A percentile compares a stretch with the other conserved stretches of the same genome.
phyloP scores from a whole-genome alignment of 2,113 vertebrate species.

The Odontesthes bonariensis region DNA sequence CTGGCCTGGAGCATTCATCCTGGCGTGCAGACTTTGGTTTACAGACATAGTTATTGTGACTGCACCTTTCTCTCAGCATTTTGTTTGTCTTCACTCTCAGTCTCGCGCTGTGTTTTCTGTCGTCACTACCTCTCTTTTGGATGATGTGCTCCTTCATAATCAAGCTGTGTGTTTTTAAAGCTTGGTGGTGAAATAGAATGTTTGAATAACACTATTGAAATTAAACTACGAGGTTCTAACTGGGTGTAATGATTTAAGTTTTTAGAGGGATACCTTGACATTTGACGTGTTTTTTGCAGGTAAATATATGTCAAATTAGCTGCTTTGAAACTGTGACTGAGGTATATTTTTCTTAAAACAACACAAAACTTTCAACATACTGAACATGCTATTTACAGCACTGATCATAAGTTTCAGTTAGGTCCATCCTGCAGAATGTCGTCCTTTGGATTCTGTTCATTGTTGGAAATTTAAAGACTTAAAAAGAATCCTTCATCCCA shows the following conservation, averaged over 20 bases:
- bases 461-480: no score
- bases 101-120: neutral
- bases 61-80: conserved; percentile 3
- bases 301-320: no score
- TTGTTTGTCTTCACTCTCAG: neutral
- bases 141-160: neutral
- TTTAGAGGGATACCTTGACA: conserved; percentile 58
- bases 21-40: neutral
- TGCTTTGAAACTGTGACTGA: no score
- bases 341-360: neutral
- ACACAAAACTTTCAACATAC: neutral
- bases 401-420: neutral
- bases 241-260: conserved; percentile 13
- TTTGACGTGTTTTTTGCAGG: conserved; percentile 12
- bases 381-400: no score
- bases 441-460: no score
- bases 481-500: no score
- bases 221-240: conserved; percentile 14
- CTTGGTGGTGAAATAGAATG: conserved; percentile 1
- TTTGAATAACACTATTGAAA: conserved; percentile 13
- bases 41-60: conserved; percentile 30
- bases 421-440: neutral
- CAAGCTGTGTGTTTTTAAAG: neutral
- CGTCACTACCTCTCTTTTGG: neutral
- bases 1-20: no score